phyloP scores from a whole-genome alignment of 2,888 invertebrate species.

The Drosophila putrida region DNA sequence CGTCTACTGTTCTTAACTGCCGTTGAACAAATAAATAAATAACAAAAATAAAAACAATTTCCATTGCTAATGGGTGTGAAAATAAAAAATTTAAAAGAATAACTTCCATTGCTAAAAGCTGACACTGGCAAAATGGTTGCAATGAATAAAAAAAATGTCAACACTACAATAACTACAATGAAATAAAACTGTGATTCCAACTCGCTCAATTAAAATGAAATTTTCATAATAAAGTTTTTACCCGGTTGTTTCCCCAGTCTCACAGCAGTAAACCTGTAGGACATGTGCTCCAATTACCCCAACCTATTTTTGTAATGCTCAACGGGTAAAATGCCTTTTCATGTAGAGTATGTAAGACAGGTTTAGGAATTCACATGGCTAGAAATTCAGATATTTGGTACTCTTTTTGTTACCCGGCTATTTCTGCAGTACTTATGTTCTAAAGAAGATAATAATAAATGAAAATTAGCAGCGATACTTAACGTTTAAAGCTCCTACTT shows the following conservation, averaged over 20 bases:
- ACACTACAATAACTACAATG: constrained; percentile 20
- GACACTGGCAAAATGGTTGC: constrained; percentile 33
- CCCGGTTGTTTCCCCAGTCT: constrained; percentile 6
- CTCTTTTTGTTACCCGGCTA: too few species aligned
- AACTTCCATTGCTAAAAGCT: constrained; percentile 21
- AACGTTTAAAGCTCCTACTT: too few species aligned
- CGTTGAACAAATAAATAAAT: too few species aligned
- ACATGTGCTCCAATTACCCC: constrained; percentile 51
- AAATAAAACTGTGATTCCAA: constrained; percentile 21
- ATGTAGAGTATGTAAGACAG: neutral
- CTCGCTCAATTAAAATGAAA: constrained; percentile 77
- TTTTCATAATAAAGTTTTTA: constrained; percentile 76
- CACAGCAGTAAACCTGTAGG: constrained; percentile 29
- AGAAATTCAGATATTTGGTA: too few species aligned
- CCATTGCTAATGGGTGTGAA: neutral
- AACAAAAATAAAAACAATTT: too few species aligned
- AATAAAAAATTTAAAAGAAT: constrained; percentile 4
- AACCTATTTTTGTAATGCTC: constrained; percentile 24
- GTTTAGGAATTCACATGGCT: too few species aligned
- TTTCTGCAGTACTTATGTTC: too few species aligned
- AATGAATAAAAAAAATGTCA: constrained; percentile 46
- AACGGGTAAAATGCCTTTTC: neutral
- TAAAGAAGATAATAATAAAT: too few species aligned
- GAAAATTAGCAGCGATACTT: too few species aligned
- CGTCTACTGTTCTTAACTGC: too few species aligned